phyloP scores from a whole-genome alignment of 2,797 vertebrate genomes.

The Danio kyathit region DNA sequence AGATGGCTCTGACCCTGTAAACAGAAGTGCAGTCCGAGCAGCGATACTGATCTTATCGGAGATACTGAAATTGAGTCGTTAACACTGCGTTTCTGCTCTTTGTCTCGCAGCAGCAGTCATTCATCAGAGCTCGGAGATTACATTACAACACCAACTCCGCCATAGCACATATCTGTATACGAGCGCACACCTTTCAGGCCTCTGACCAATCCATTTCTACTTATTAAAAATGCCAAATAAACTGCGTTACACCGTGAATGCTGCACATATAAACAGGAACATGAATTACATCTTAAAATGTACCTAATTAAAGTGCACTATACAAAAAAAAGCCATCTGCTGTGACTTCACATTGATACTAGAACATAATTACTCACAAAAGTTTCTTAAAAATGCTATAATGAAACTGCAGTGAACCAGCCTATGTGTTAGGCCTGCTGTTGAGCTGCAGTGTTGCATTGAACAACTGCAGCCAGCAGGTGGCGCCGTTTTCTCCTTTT shows the following conservation, averaged over 20 bases:
- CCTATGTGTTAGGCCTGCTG: not conserved
- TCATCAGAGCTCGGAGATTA: slow-evolving; percentile 3
- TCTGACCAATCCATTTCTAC: not conserved
- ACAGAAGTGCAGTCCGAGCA: not conserved
- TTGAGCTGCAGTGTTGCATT: not conserved
- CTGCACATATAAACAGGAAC: not conserved
- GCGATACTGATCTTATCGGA: not conserved
- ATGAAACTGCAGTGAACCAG: not conserved
- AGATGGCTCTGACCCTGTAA: not conserved
- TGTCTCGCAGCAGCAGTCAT: not conserved
- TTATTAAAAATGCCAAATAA: not conserved
- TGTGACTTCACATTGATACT: not conserved
- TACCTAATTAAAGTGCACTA: not conserved
- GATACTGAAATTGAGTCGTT: not conserved
- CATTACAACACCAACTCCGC: not conserved
- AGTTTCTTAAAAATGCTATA: not conserved
- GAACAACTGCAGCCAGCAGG: not conserved
- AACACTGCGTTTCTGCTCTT: not conserved
- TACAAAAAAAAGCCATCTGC: not conserved
- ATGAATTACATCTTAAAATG: not conserved
- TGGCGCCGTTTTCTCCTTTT: slow-evolving; percentile 6
- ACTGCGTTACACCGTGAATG: not conserved
- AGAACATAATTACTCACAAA: not conserved
- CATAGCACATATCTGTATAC: not conserved
- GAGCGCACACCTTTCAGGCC: not conserved